Percentiles rank a stretch among this genome's conserved stretches.
Evolutionary conservation across 2,797 vertebrate genomes (phyloP).

Genomic region (Euthynnus affinis): DNA sequence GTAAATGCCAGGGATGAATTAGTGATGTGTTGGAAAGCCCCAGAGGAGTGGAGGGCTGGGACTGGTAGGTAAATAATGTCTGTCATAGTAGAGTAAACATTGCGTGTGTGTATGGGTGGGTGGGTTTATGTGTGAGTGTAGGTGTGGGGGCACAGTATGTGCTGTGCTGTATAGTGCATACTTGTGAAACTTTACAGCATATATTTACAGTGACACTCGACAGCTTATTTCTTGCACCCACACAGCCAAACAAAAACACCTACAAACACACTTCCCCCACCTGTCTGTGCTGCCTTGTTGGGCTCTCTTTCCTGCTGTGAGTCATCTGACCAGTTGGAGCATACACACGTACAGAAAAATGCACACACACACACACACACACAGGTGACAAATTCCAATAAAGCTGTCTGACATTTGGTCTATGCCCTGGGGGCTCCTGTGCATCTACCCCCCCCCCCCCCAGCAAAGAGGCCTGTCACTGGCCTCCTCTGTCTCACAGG

Average conservation of each 20-base stretch:
- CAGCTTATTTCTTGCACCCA: slow-evolving; percentile 71
- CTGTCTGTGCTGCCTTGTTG: slow-evolving; percentile 65
- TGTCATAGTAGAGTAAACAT: slow-evolving; percentile 58
- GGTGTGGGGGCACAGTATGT: slow-evolving; percentile 50
- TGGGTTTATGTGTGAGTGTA: slow-evolving; percentile 23
- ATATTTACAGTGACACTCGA: slow-evolving; percentile 69
- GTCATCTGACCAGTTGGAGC: slow-evolving; percentile 70
- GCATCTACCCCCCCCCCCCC: slow-evolving; percentile 65
- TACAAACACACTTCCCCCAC: slow-evolving; percentile 64
- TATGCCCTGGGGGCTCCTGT: slow-evolving; percentile 51
- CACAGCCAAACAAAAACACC: slow-evolving; percentile 76
- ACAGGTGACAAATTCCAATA: slow-evolving; percentile 72
- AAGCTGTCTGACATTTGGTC: slow-evolving; percentile 79
- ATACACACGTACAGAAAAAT: slow-evolving; percentile 23
- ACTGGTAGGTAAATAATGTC: slow-evolving; percentile 60
- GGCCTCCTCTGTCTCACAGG: slow-evolving; percentile 67
- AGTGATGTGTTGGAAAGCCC: slow-evolving; percentile 70
- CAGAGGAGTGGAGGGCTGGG: slow-evolving; percentile 38
- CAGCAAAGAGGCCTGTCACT: slow-evolving; percentile 71
- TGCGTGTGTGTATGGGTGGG: slow-evolving; percentile 28
- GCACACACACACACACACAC: slow-evolving; percentile 32
- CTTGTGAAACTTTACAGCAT: slow-evolving; percentile 56
- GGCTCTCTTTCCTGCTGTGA: slow-evolving; percentile 62
- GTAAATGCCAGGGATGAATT: slow-evolving; percentile 73
- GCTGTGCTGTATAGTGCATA: slow-evolving; percentile 38